These are phyloP conservation scores for Diabrotica virgifera DNA, from an alignment of 1,140 invertebrate genomes.

Conservation along the genomic window DNA sequence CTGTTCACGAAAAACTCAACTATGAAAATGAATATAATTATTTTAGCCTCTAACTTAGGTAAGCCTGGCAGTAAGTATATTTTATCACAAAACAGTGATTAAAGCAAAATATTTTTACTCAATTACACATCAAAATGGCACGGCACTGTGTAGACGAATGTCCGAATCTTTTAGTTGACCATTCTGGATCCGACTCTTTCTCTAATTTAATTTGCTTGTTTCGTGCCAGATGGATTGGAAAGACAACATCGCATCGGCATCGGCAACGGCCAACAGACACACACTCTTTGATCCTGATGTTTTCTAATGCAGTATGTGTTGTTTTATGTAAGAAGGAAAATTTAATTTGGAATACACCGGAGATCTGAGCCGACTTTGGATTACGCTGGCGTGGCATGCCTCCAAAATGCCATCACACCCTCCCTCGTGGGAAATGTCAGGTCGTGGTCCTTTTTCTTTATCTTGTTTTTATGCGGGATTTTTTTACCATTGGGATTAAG, in stretches of 20 bases:
- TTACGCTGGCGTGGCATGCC: slow-evolving; percentile 7
- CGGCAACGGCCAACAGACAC: slow-evolving; percentile 5
- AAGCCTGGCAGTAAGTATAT: too few species aligned
- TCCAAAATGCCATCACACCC: not conserved
- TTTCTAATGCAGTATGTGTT: slow-evolving; percentile 40
- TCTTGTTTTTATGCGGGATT: not conserved
- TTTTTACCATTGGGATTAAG: too few species aligned
- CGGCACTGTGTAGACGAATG: slow-evolving; percentile 11
- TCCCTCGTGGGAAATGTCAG: not conserved
- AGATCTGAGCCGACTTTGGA: slow-evolving; percentile 18
- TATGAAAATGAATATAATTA: too few species aligned
- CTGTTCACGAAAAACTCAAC: too few species aligned
- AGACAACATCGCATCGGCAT: slow-evolving; percentile 36
- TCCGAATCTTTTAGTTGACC: slow-evolving; percentile 28
- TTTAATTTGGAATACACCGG: slow-evolving; percentile 35
- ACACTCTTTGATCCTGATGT: slow-evolving; percentile 38
- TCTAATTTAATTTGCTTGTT: slow-evolving; percentile 43
- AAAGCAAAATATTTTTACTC: too few species aligned
- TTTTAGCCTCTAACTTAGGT: too few species aligned
- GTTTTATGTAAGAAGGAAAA: slow-evolving; percentile 40
- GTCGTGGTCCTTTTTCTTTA: not conserved
- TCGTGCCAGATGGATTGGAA: slow-evolving; percentile 41
- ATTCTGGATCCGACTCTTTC: slow-evolving; percentile 28
- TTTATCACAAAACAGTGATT: too few species aligned
- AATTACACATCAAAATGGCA: too few species aligned